Base-by-base conservation (phyloP, 2,797 vertebrate genomes). In the Pseudochirops cupreus region DNA sequence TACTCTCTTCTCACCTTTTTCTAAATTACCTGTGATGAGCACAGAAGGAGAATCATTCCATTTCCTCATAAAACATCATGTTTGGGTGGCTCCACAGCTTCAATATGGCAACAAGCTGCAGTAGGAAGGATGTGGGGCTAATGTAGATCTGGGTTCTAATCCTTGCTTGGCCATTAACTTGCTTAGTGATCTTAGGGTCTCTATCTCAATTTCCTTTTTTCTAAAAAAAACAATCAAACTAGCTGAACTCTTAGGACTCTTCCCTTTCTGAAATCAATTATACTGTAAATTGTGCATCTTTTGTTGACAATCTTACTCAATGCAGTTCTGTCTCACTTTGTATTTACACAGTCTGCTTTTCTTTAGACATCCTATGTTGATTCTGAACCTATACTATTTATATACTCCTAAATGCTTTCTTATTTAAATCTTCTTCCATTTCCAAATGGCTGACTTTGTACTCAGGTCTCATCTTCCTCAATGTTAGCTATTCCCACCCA, bases 351-450 rank as follows among this genome's bases (percentile, higher is more conserved):
- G 21, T 92, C 56, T 56, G 0, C 92, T 92, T 97, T 50, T 55
- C 56, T 52, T 95, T 24, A 54, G 53, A 91, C 0, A 26, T 14
- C n/a, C 21, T 39, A 46, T 6, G 26, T 46, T 39, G 39, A 10
- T 82, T 2, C 74, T 82, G n/a, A 82, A 82, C 24, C 74, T 33
- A 59, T 59, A 91, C 9, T 46, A 24, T 16, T 6, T 52, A 7
- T 92, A 50, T 93, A 26, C 53, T 91, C 95, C 94, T 56, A 24
- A 94, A 91, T 91, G 33, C 29, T 55, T n/a, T 92, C 58, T 53
- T 92, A 91, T 62, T 46, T 56, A 1, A 50, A 3, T 31, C 5
- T 21, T 90, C 12, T n/a, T 93, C 92, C 62, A 52, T 92, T 55
- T 91, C 50, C 93, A 97, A 74, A 90, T 29, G 3, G 46, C 74